These are phyloP conservation scores for Microctonus hyperodae DNA, from an alignment of 2,888 invertebrate genomes.

Conservation along the genomic window DNA sequence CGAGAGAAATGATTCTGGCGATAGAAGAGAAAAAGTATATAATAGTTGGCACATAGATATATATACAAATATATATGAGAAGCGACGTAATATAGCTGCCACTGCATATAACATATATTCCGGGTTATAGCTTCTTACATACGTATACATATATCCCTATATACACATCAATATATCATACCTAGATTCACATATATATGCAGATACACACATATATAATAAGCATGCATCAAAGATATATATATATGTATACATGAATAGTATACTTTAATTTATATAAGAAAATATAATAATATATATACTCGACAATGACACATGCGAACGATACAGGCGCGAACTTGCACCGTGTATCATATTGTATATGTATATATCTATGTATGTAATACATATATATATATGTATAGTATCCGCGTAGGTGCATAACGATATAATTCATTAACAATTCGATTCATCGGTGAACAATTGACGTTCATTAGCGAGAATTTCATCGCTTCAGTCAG, in stretches of 20 bases:
- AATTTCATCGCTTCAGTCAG: slow-evolving; percentile 36
- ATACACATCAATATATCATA: neutral
- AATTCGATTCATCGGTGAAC: slow-evolving; percentile 59
- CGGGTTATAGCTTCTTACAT: neutral
- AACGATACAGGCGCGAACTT: neutral
- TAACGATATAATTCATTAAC: slow-evolving; percentile 59
- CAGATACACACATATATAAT: neutral
- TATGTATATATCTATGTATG: slow-evolving; percentile 7
- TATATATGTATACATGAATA: neutral
- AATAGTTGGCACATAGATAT: too few relatives aligned
- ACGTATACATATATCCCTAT: neutral
- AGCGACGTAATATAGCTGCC: too few relatives aligned
- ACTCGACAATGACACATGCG: slow-evolving; percentile 42
- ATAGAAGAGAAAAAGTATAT: slow-evolving; percentile 22
- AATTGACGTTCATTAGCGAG: slow-evolving; percentile 57
- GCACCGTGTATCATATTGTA: slow-evolving; percentile 29
- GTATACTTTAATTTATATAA: too few relatives aligned
- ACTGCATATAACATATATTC: neutral
- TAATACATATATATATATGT: neutral
- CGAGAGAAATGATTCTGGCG: slow-evolving; percentile 38
- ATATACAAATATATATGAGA: too few relatives aligned
- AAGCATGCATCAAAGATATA: neutral
- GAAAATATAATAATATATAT: slow-evolving; percentile 6
- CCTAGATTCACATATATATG: neutral
- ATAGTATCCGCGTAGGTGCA: slow-evolving; percentile 24